A percentile compares a stretch with the other conserved stretches of the same genome.
phyloP scores from a whole-genome alignment of 2,113 vertebrate genomes.

The Poeciliopsis turrubarensis region DNA sequence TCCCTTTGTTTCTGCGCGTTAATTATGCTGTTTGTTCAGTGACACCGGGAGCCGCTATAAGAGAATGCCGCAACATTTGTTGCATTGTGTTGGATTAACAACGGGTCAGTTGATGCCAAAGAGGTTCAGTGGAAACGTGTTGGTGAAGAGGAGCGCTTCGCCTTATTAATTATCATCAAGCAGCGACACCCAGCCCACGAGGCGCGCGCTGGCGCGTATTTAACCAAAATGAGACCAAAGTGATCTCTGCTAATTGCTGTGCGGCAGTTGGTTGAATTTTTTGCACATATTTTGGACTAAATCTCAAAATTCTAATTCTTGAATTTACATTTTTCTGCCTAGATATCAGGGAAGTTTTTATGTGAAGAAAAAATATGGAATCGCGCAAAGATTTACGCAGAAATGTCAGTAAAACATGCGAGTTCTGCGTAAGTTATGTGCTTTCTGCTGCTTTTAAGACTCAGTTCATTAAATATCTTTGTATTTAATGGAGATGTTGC shows the following conservation, averaged over 20 bases:
- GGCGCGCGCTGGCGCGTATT: constrained; percentile 30
- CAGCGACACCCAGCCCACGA: constrained; percentile 32
- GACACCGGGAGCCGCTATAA: constrained; percentile 67
- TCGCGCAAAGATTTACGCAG: background rate
- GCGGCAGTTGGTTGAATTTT: background rate
- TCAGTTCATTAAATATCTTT: background rate
- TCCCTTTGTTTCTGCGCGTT: constrained; percentile 66
- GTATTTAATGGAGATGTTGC: constrained; percentile 15
- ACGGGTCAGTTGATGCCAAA: constrained; percentile 74
- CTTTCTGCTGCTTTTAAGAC: no score
- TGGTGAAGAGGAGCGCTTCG: constrained; percentile 42
- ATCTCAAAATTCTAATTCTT: background rate
- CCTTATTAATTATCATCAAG: constrained; percentile 52
- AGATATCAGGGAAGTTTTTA: background rate
- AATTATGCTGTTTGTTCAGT: constrained; percentile 75
- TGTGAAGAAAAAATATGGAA: no score
- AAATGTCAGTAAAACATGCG: background rate
- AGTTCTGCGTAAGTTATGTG: background rate
- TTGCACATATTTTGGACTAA: background rate
- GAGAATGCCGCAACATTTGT: constrained; percentile 72
- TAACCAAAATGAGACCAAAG: background rate
- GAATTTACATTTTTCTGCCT: background rate
- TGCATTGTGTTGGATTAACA: constrained; percentile 74
- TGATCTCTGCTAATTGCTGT: constrained; percentile 8
- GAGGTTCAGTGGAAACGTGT: constrained; percentile 61